Evolutionary conservation across 2,888 invertebrate genomes (phyloP), one percentile per base, ranked within the genome.

Genomic region (Andrena trimmerana): DNA sequence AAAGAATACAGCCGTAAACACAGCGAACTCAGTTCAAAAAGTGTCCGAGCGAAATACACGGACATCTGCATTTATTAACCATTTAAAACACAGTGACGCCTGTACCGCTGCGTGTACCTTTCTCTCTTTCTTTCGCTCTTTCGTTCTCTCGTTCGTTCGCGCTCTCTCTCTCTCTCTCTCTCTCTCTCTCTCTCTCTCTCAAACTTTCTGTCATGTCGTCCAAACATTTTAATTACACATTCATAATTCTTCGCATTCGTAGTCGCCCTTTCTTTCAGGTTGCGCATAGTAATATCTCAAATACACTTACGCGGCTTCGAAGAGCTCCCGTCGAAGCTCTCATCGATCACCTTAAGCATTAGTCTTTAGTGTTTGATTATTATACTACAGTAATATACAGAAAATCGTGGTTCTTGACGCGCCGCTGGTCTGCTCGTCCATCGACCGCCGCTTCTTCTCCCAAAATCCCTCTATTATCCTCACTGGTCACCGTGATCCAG

Each of bases 321-420:
- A 57, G 68, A 81, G 81, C 70, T 24, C 27, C 57, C 57, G 63
- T 71, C 65, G 52, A 66, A 65, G 80, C 78, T 71, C 71, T 73
- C 67, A 57, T 88, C 91, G 89, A 90, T 93, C 90, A 92, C 90
- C 92, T 92, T 93, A 93, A 92, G 92, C 91, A 92, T 92, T 93
- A 93, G 93, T 93, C 93, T 93, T 93, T 93, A 93, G 92, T 93
- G 90, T 93, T 92, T 92, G 92, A 93, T 93, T 92, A 91, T 90
- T 89, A 93, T 91, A 91, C 92, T 93, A 93, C 92, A 93, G 84
- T 92, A 92, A 92, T 93, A 91, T 93, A 93, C 93, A 93, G 90
- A 90, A 92, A 92, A 81, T 78, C 80, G 88, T 86, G 84, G 62
- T 77, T 84, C 67, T 54, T 33, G 63, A 20, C 74, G 20, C 74